Evolutionary conservation across 2,113 vertebrate genomes (phyloP).

Genomic region (Nerophis lumbriciformis): DNA sequence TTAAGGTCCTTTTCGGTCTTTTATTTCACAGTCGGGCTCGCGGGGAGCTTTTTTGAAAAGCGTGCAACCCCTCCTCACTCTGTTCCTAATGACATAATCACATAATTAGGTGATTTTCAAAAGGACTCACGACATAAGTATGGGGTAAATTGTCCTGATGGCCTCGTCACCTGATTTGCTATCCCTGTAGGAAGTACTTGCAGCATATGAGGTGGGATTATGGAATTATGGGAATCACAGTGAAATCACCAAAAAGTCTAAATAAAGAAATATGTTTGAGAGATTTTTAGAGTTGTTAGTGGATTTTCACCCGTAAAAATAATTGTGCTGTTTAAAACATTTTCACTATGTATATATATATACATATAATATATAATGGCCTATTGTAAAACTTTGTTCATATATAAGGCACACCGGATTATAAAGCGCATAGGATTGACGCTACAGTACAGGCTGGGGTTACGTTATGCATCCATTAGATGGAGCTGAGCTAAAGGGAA

Average conservation of each 20-base stretch:
- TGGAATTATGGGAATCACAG: constrained; percentile 34
- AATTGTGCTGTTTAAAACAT: no score
- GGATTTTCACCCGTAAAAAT: background rate
- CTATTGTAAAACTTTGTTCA: no score
- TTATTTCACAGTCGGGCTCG: constrained; percentile 80
- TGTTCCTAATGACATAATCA: constrained; percentile 90
- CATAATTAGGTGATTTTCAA: constrained; percentile 88
- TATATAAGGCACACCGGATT: no score
- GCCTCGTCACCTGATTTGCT: constrained; percentile 64
- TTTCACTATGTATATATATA: no score
- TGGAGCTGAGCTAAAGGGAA: no score
- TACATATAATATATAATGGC: no score
- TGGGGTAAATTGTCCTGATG: constrained; percentile 74
- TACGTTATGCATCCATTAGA: no score
- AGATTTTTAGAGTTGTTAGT: background rate
- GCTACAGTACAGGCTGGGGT: no score
- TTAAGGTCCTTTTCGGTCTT: constrained; percentile 80
- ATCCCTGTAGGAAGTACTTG: constrained; percentile 61
- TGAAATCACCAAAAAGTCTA: constrained; percentile 40
- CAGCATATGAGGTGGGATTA: constrained; percentile 24
- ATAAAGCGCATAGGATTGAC: no score
- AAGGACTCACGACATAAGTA: constrained; percentile 74
- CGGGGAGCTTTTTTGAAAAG: constrained; percentile 78
- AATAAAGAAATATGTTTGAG: background rate
- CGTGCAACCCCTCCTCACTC: constrained; percentile 43